Base-by-base conservation (phyloP, 1,140 invertebrate species). In the Drosophila albomicans region DNA sequence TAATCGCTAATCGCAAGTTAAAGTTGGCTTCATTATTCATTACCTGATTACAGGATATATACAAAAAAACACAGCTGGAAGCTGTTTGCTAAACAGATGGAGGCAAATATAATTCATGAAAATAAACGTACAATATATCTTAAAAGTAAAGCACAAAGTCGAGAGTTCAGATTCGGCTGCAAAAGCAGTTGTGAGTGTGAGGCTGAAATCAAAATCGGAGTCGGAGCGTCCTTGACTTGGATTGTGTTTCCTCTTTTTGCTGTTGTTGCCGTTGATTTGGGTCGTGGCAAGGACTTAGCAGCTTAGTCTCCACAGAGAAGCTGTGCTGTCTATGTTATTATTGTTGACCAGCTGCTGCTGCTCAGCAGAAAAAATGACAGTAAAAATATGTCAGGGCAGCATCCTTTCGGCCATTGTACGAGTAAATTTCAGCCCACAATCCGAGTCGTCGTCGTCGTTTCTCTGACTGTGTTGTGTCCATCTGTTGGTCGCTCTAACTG, bases 211-310 rank as follows among this genome's bases (percentile, higher is more conserved):
- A 3, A 3, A 20, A 20, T 20, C 20, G 20, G 20, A 20, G 20
- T 20, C 20, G 3, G 20, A 20, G 20, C 20, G 20, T 20, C 32
- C 32, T 51, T 5, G 20, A 10, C 8, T 54, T 54, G 28, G 51
- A 6, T 54, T 51, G 20, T 49, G 46, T 52, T 45, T 72, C 30
- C 15, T 16, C 35, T 30, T 56, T 56, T 20, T 20, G 20, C 20
- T 20, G 20, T 20, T n/a, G 32, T 51, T 67, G 58, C 67, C 71
- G 75, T 84, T 88, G 84, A 88, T 89, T 81, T 89, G 85, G 80
- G 85, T 87, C 84, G 77, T 68, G 66, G 87, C 84, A 68, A 82
- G 80, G 77, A 88, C 84, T 88, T 84, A 81, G 80, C 79, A 71
- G 82, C 82, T 88, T 82, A 76, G 56, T 72, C 25, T 20, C 20